phyloP scores from a whole-genome alignment of 2,888 invertebrate species.

The Leptopilina myrica region DNA sequence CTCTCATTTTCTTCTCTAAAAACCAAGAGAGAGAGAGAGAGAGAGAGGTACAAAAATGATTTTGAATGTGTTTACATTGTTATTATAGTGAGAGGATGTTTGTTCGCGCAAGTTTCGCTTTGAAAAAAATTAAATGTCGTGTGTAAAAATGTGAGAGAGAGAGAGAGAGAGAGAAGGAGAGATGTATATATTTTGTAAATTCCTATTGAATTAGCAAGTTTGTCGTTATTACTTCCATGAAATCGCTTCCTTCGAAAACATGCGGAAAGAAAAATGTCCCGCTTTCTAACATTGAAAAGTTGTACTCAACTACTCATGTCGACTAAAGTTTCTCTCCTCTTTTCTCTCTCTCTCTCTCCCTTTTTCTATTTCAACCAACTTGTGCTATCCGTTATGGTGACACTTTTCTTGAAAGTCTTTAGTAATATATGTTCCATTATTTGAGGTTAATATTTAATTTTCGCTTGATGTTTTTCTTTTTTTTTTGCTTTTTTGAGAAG shows the following conservation, averaged over 20 bases:
- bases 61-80: neutral
- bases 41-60: neutral
- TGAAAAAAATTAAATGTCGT: neutral
- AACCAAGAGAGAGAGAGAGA: neutral
- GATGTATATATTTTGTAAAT: neutral
- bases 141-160: neutral
- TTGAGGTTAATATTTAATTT: conserved; percentile 15
- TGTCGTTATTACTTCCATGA: conserved; percentile 15
- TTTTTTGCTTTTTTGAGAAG: no score
- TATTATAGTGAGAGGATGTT: neutral
- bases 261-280: conserved; percentile 2
- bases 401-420: conserved; percentile 20
- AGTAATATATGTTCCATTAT: conserved; percentile 16
- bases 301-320: conserved; percentile 20
- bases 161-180: no score
- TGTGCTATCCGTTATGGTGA: conserved; percentile 7
- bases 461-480: no score
- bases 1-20: no score
- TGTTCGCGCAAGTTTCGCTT: neutral
- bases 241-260: neutral
- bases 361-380: neutral
- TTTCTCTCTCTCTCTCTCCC: neutral
- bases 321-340: conserved; percentile 10
- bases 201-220: conserved; percentile 23
- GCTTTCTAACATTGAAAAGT: conserved; percentile 22